These are phyloP conservation scores for Ascaphus truei DNA, from an alignment of 2,113 vertebrate genomes.

Conservation along the genomic window DNA sequence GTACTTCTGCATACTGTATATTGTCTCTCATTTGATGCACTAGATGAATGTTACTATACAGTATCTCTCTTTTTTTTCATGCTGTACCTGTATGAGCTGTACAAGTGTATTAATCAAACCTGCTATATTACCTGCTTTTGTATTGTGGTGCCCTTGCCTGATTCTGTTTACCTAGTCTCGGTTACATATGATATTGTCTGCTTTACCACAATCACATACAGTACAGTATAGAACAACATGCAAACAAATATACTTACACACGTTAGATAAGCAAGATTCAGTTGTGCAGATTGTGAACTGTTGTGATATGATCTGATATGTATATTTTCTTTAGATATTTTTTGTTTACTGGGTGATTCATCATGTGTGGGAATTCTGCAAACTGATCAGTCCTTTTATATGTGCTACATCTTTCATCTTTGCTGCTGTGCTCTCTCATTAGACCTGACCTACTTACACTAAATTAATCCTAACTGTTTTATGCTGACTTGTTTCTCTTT, in stretches of 20 bases:
- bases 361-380: conserved; percentile 12
- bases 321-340: not conserved
- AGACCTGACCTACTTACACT: conserved; percentile 52
- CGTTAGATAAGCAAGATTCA: not conserved
- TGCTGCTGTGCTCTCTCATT: conserved; percentile 45
- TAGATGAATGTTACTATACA: too few species aligned
- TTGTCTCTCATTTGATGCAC: too few species aligned
- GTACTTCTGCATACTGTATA: too few species aligned
- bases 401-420: conserved; percentile 30
- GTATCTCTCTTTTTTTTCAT: too few species aligned
- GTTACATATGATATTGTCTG: too few species aligned
- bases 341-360: conserved; percentile 1
- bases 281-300: not conserved
- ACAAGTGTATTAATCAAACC: too few species aligned
- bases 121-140: not conserved
- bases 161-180: not conserved
- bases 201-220: too few species aligned
- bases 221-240: too few species aligned
- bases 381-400: conserved; percentile 1
- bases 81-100: too few species aligned
- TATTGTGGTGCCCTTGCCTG: too few species aligned
- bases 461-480: conserved; percentile 37
- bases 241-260: not conserved
- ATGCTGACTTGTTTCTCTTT: conserved; percentile 39
- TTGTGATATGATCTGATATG: not conserved